Base-by-base conservation (phyloP, 2,888 invertebrate species). In the Drosophila cognata region DNA sequence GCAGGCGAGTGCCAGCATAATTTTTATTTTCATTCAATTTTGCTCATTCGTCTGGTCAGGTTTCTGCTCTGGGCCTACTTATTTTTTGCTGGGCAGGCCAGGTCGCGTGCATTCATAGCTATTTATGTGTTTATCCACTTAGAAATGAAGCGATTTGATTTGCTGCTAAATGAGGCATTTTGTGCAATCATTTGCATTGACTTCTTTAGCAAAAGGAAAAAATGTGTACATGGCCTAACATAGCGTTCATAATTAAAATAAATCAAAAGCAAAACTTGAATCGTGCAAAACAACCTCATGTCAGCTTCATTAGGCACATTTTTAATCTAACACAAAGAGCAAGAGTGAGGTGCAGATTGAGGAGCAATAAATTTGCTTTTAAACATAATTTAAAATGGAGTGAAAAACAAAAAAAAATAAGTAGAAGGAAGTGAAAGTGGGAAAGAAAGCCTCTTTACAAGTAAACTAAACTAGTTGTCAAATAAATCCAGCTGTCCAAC, bases 1-100 rank as follows among this genome's bases (percentile, higher is more conserved):
- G 62, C 63, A 68, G 66, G 52, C 69, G 52, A 69, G 41, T 74
- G 70, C 78, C 78, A 84, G 82, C 89, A 84, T 90, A 84, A 87
- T 87, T 90, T 84, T 89, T 82, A 87, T 87, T 87, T 87, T 90
- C 89, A 87, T 87, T 90, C 86, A 90, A 89, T 90, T 90, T 77
- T 79, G 76, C 38, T 84, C 90, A 84, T 74, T 87, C 87, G 82
- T 77, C 87, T 75, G 76, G 64, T 62, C 68, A 81, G 77, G 51
- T 57, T 58, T 56, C 29, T 48, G 62, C 43, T 52, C 33, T 31
- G 48, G 36, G 60, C 48, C 57, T 35, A 55, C 48, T 52, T 62
- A 16, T 11, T 46, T 52, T 8, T 28, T 11, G 28, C 16, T 43
- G 33, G 52, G 0, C 10, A 21, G 21, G 46, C 55, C 36, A 53